These are phyloP conservation scores for Drosophila paucipuncta DNA, from an alignment of 2,888 invertebrate genomes.

Conservation along the genomic window DNA sequence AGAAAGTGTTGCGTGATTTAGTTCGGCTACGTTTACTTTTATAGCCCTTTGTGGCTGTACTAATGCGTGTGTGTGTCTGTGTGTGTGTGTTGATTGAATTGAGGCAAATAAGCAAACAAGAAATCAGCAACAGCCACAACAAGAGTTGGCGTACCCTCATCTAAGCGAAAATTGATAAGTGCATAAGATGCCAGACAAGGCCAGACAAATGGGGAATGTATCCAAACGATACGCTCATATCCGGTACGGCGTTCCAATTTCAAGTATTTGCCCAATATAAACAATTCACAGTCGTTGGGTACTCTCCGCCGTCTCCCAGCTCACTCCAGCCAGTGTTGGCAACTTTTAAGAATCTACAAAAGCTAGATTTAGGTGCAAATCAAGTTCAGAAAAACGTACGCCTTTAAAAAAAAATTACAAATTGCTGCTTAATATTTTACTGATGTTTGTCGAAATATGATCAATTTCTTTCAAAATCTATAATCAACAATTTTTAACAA, in stretches of 20 bases:
- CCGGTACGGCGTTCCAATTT: conserved; percentile 17
- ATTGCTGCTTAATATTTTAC: not conserved
- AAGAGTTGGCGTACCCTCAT: conserved; percentile 22
- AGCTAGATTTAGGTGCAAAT: not conserved
- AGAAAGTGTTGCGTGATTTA: conserved; percentile 78
- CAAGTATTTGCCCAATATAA: conserved; percentile 57
- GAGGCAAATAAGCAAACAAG: conserved; percentile 77
- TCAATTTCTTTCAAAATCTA: not conserved
- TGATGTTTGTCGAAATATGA: not conserved
- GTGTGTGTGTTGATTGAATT: conserved; percentile 69
- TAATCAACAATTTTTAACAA: not conserved
- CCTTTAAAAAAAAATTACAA: not conserved
- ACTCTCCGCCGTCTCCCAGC: not conserved
- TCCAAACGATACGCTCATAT: conserved; percentile 31
- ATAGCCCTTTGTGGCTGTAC: conserved; percentile 54
- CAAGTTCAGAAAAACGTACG: not conserved
- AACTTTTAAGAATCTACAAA: not conserved
- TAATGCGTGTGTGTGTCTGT: conserved; percentile 21
- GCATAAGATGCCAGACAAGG: conserved; percentile 56
- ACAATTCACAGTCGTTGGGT: conserved; percentile 25
- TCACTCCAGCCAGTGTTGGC: not conserved
- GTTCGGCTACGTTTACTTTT: conserved; percentile 49
- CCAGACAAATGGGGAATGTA: conserved; percentile 28
- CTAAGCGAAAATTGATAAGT: conserved; percentile 70
- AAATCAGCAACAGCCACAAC: conserved; percentile 61